Conservation (phyloP, 2,113 vertebrate genomes). For the Oceanites oceanicus region DNA sequence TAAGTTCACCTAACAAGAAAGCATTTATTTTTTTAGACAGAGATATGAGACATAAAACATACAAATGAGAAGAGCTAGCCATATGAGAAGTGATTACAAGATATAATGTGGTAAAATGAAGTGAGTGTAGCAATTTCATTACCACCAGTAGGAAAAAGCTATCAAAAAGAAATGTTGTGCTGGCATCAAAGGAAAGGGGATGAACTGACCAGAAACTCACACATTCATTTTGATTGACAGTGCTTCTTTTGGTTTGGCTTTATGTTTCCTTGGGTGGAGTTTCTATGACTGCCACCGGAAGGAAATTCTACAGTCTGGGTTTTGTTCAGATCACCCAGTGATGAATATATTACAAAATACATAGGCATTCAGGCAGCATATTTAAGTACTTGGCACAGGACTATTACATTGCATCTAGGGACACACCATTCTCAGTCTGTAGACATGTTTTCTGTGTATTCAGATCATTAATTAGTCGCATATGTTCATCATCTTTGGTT, state of each 20-base stretch:
- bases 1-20: neutral
- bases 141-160: neutral
- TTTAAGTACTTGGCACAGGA: neutral
- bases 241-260: neutral
- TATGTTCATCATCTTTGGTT: constrained; percentile 80
- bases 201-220: neutral
- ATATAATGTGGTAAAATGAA: neutral
- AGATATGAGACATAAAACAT: neutral
- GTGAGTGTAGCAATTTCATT: neutral
- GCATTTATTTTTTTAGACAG: neutral
- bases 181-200: neutral
- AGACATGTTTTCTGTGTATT: constrained; percentile 72
- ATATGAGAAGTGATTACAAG: neutral
- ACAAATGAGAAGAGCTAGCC: neutral
- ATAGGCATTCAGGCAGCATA: neutral
- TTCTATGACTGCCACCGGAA: neutral
- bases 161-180: neutral
- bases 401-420: neutral
- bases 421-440: constrained; percentile 66
- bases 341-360: neutral
- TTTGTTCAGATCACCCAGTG: neutral
- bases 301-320: neutral
- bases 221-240: neutral
- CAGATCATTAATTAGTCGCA: constrained; percentile 77
- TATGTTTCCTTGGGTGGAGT: neutral